A percentile compares a stretch with the other conserved stretches of the same genome.
These are phyloP conservation scores for Lethocerus indicus DNA, from an alignment of 1,140 invertebrate species.

Conservation along the genomic window DNA sequence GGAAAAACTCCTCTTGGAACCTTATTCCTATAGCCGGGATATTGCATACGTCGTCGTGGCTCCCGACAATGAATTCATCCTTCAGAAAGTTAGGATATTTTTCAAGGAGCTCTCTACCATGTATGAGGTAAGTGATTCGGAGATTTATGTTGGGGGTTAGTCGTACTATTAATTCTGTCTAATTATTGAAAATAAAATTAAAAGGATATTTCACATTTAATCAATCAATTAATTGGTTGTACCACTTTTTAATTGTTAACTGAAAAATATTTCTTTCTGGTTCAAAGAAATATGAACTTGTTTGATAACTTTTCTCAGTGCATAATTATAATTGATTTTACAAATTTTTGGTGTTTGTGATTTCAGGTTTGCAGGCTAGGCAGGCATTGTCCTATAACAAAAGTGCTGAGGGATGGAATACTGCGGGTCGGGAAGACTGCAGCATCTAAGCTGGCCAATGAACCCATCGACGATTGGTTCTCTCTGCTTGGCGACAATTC, in stretches of 20 bases:
- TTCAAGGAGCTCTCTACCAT: constrained; percentile 84
- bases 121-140: constrained; percentile 65
- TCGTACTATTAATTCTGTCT: too few species aligned
- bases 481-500: constrained; percentile 62
- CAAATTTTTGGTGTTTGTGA: too few species aligned
- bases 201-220: too few species aligned
- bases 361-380: constrained; percentile 64
- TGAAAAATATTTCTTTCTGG: not conserved
- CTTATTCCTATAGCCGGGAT: constrained; percentile 81
- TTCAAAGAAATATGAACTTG: not conserved
- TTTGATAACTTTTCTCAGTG: not conserved
- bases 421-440: constrained; percentile 61
- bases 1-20: constrained; percentile 87
- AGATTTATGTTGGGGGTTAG: too few species aligned
- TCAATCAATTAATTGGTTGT: not conserved
- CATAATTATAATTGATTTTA: too few species aligned
- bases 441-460: constrained; percentile 39
- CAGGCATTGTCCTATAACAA: constrained; percentile 69
- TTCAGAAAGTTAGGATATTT: constrained; percentile 62
- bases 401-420: constrained; percentile 72
- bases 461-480: constrained; percentile 83
- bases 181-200: too few species aligned
- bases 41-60: constrained; percentile 88
- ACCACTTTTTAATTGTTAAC: not conserved
- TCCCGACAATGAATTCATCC: constrained; percentile 76